phyloP scores from a whole-genome alignment of 2,113 vertebrate species.

The Oreochromis niloticus region DNA sequence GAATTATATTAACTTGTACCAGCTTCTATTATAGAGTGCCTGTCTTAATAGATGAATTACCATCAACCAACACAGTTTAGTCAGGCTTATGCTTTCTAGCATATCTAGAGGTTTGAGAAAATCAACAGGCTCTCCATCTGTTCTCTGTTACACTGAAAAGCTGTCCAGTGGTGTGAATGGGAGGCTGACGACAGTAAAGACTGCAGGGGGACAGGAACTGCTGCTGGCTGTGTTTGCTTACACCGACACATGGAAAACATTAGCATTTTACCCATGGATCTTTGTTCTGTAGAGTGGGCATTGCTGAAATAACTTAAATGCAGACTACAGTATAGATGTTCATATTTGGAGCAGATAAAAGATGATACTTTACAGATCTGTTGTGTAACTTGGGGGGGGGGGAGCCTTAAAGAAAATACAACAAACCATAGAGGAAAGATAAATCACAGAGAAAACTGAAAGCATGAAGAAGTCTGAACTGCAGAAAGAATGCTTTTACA shows the following conservation, averaged over 20 bases:
- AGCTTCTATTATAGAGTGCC: not conserved
- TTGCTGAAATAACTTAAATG: not conserved
- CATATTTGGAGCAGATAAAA: not conserved
- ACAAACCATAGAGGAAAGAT: not conserved
- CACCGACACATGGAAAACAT: not conserved
- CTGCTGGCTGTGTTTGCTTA: constrained; percentile 2
- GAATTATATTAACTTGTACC: not conserved
- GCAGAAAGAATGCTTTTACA: not conserved
- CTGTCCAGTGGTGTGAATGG: not conserved
- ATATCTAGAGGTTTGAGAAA: not conserved
- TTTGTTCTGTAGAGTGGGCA: not conserved
- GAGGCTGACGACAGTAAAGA: not conserved
- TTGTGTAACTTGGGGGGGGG: not conserved
- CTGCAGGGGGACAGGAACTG: not conserved
- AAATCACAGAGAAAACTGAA: not conserved
- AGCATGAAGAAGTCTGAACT: accelerated
- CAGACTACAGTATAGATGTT: not conserved
- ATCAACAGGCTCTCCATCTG: constrained; percentile 19
- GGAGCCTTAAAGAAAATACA: not conserved
- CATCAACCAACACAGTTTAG: not conserved
- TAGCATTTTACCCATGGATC: not conserved
- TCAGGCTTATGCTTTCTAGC: not conserved
- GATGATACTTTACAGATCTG: not conserved
- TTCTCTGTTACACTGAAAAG: constrained; percentile 5
- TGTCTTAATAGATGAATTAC: not conserved